These are phyloP conservation scores for Urosaurus nigricauda DNA, from an alignment of 2,797 vertebrate species.

Conservation along the genomic window DNA sequence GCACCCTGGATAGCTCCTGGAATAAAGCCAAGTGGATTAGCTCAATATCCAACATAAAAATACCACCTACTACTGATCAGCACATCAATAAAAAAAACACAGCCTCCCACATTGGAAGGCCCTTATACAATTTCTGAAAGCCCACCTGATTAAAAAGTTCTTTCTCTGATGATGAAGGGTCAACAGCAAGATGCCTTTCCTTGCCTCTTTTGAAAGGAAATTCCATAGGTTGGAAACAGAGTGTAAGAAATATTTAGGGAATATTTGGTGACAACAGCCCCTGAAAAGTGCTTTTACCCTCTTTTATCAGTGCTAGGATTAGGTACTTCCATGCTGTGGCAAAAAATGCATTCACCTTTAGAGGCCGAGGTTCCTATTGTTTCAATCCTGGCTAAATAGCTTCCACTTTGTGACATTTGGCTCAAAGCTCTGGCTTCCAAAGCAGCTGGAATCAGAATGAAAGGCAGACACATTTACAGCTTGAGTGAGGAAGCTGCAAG, in stretches of 20 bases:
- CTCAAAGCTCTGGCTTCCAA: slow-evolving; percentile 17
- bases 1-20: too few species aligned
- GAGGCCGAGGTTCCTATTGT: not conserved
- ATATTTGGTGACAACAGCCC: not conserved
- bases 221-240: too few species aligned
- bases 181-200: too few species aligned
- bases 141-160: too few species aligned
- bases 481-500: slow-evolving; percentile 2
- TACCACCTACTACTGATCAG: too few species aligned
- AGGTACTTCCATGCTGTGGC: slow-evolving; percentile 5
- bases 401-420: not conserved
- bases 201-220: too few species aligned
- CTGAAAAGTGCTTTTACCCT: not conserved
- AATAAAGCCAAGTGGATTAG: too few species aligned
- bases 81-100: too few species aligned
- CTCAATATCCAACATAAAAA: too few species aligned
- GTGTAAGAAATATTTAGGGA: not conserved
- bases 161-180: too few species aligned
- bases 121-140: too few species aligned
- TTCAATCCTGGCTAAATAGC: slow-evolving; percentile 24
- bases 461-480: slow-evolving; percentile 14
- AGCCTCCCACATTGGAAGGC: too few species aligned
- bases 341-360: not conserved
- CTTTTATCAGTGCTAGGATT: not conserved
- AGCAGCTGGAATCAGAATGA: slow-evolving; percentile 16